phyloP scores from a whole-genome alignment of 2,113 vertebrate genomes.

The Thryonomys swinderianus region DNA sequence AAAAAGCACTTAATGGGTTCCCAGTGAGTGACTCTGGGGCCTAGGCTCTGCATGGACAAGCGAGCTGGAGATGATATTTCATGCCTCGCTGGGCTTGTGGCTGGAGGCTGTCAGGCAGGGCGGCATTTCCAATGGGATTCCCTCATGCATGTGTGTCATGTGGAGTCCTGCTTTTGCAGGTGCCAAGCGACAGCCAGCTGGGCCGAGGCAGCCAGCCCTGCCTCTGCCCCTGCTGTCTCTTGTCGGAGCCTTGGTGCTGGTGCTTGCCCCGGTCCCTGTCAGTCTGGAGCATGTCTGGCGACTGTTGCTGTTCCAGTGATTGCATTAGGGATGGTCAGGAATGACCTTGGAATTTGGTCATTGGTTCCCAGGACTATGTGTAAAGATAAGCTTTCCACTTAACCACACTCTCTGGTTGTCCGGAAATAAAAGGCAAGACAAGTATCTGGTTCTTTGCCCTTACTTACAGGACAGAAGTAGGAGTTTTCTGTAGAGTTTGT shows the following conservation, averaged over 20 bases:
- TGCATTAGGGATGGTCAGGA: neutral
- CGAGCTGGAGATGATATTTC: neutral
- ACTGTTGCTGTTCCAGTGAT: neutral
- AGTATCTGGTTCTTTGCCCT: too few species aligned
- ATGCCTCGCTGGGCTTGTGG: rapidly evolving
- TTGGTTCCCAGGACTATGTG: neutral
- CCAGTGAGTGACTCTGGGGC: neutral
- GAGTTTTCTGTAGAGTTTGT: neutral
- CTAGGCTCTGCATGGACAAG: neutral
- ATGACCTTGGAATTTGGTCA: neutral
- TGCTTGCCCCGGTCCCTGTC: neutral
- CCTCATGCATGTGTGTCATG: neutral
- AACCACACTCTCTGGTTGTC: neutral
- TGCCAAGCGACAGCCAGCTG: neutral
- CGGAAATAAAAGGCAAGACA: neutral
- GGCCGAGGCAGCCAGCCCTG: neutral
- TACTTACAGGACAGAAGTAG: neutral
- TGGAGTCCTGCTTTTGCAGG: neutral
- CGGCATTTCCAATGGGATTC: neutral
- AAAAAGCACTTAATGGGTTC: neutral
- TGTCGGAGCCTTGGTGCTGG: neutral
- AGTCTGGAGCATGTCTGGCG: neutral
- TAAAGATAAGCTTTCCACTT: neutral
- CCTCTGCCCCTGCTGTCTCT: neutral
- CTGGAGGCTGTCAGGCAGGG: neutral